These are phyloP conservation scores for Puma concolor DNA, from an alignment of 2,113 vertebrate genomes.

Conservation along the genomic window DNA sequence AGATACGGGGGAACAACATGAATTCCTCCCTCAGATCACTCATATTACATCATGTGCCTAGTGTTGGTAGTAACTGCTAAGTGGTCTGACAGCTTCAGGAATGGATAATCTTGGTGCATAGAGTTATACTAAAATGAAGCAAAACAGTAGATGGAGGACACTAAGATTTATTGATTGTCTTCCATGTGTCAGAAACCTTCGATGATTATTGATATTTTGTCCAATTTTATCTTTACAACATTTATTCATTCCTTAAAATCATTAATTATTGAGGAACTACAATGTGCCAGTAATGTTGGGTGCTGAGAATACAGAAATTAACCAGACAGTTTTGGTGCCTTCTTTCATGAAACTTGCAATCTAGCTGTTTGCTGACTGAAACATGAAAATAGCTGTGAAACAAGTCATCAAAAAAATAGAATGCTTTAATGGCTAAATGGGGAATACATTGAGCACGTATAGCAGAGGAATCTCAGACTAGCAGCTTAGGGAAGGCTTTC, in stretches of 20 bases:
- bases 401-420: neutral
- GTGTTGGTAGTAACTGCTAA: neutral
- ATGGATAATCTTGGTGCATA: neutral
- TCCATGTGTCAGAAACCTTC: neutral
- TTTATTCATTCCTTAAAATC: neutral
- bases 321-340: neutral
- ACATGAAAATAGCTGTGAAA: neutral
- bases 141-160: neutral
- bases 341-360: neutral
- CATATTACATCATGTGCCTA: neutral
- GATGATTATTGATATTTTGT: neutral
- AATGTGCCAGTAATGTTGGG: neutral
- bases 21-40: slow-evolving; percentile 6
- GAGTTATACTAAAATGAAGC: slow-evolving; percentile 1
- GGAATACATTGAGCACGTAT: neutral
- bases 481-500: neutral
- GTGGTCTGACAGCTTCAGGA: neutral
- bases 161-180: neutral
- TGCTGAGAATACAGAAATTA: slow-evolving; percentile 13
- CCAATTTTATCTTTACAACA: slow-evolving; percentile 6
- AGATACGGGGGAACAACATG: neutral
- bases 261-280: neutral
- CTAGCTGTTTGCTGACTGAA: neutral
- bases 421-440: neutral
- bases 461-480: neutral